A percentile compares a stretch with the other conserved stretches of the same genome.
Evolutionary conservation across 2,888 invertebrate genomes (phyloP).

Genomic region (Caenorhabditis macrosperma): DNA sequence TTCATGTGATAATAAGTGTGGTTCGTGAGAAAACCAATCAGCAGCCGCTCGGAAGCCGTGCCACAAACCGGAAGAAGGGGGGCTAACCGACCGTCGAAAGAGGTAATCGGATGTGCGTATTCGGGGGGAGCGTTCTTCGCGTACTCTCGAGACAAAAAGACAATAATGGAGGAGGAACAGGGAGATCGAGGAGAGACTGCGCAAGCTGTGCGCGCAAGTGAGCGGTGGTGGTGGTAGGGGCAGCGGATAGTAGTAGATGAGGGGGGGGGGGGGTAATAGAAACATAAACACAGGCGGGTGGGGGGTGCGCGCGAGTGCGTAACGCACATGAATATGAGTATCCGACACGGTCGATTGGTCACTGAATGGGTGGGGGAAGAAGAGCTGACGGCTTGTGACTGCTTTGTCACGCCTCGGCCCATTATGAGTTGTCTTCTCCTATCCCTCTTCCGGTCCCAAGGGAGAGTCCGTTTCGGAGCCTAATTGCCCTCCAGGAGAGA

Average conservation of each 20-base stretch:
- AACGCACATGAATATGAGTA: constrained; percentile 29
- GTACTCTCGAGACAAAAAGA: constrained; percentile 29
- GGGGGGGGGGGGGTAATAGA: constrained; percentile 34
- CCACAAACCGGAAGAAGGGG: neutral
- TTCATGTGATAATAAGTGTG: neutral
- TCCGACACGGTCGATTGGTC: constrained; percentile 48
- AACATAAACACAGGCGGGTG: constrained; percentile 43
- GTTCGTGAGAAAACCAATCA: neutral
- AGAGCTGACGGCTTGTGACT: constrained; percentile 1
- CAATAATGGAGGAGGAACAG: constrained; percentile 23
- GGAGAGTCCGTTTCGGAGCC: neutral
- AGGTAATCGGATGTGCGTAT: constrained; percentile 51
- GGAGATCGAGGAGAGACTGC: constrained; percentile 12
- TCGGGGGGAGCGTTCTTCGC: constrained; percentile 22
- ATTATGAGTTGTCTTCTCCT: constrained; percentile 7
- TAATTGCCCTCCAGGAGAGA: constrained; percentile 7
- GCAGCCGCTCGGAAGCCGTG: neutral
- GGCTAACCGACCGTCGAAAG: neutral
- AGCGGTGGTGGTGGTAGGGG: constrained; percentile 7
- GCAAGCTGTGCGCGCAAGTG: constrained; percentile 40
- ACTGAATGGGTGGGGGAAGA: constrained; percentile 21
- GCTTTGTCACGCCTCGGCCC: constrained; percentile 15
- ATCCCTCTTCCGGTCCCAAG: constrained; percentile 8
- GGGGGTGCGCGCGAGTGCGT: constrained; percentile 7
- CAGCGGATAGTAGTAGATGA: constrained; percentile 15